A percentile compares a stretch with the other conserved stretches of the same genome.
Conservation (phyloP, 2,797 vertebrate genomes). For the Psittacula echo region DNA sequence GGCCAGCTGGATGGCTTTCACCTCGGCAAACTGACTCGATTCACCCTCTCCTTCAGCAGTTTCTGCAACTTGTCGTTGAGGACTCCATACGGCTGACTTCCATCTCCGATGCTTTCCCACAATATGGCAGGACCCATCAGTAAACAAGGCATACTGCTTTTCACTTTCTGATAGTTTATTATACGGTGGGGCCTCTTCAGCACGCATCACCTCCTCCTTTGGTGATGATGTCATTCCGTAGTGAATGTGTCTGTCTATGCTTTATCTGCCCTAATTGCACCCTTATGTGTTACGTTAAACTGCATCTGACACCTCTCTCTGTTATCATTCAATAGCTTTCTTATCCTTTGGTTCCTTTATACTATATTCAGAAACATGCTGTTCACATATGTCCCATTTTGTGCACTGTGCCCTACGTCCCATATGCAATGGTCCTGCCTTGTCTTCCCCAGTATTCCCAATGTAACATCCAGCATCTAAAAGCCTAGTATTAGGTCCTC, state of each 20-base stretch:
- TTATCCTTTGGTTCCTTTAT: neutral
- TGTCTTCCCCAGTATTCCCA: neutral
- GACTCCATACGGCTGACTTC: too few relatives aligned
- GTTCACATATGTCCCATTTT: neutral
- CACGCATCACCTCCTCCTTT: neutral
- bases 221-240: neutral
- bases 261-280: neutral
- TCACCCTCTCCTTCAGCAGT: too few relatives aligned
- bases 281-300: neutral
- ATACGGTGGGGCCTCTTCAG: too few relatives aligned
- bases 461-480: neutral
- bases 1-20: too few relatives aligned
- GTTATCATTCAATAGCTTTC: neutral
- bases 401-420: neutral
- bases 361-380: neutral
- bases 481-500: neutral
- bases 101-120: too few relatives aligned
- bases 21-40: too few relatives aligned
- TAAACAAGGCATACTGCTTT: too few relatives aligned
- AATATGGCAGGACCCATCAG: too few relatives aligned
- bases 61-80: too few relatives aligned
- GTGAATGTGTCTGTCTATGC: neutral
- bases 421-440: neutral
- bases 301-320: neutral
- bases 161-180: too few relatives aligned